Conservation (phyloP, 2,888 invertebrate genomes). For the Gari tellinella region DNA sequence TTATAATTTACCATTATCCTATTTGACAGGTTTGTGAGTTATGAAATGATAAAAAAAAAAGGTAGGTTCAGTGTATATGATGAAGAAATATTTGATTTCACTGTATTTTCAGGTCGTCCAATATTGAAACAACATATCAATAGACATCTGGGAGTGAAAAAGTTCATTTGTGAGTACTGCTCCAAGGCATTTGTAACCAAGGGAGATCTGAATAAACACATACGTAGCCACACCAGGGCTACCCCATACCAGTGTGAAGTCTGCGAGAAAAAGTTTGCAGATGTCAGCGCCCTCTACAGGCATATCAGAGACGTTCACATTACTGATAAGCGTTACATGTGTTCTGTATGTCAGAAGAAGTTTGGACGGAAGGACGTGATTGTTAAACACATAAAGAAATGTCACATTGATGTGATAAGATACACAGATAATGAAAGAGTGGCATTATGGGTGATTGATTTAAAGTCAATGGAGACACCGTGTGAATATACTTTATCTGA, state of each 20-base stretch:
- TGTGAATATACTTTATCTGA: no score
- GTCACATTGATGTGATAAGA: slow-evolving; percentile 4
- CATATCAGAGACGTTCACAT: slow-evolving; percentile 18
- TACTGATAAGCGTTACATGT: slow-evolving; percentile 1
- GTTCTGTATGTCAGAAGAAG: slow-evolving; percentile 22
- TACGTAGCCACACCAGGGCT: slow-evolving; percentile 29
- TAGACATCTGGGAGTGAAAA: slow-evolving; percentile 38
- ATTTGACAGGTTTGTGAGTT: no score
- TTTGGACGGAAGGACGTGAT: background rate
- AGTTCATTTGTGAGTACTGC: slow-evolving; percentile 42
- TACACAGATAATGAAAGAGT: background rate
- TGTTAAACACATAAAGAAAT: slow-evolving; percentile 5
- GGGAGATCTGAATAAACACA: slow-evolving; percentile 46
- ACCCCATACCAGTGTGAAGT: slow-evolving; percentile 34
- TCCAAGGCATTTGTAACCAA: slow-evolving; percentile 41
- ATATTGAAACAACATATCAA: slow-evolving; percentile 34
- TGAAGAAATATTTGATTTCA: background rate
- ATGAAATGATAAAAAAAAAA: no score
- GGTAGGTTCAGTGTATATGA: no score
- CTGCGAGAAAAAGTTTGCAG: slow-evolving; percentile 23
- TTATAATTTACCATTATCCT: no score
- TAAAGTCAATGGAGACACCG: background rate
- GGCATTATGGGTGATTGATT: slow-evolving; percentile 11
- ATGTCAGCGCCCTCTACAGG: slow-evolving; percentile 37
- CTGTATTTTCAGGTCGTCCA: slow-evolving; percentile 27